Base-by-base conservation (phyloP, 2,113 vertebrate genomes). In the Embiotoca jacksoni region DNA sequence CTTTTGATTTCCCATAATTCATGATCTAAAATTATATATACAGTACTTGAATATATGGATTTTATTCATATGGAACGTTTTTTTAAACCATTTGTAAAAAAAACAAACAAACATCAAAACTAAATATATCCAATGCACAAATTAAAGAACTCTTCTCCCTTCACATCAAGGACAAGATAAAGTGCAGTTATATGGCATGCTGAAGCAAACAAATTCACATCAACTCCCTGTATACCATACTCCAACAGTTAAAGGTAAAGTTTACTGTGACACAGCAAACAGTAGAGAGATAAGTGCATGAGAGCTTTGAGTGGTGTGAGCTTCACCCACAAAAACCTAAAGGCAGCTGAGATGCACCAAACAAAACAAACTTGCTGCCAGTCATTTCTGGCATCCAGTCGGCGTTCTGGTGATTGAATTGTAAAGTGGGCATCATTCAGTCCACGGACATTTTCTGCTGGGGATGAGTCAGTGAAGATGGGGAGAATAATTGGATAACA, bases 361-460 rank as follows among this genome's bases (percentile, higher is more conserved):
- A 46, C 30, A 46, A 72, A 57, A n/a, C 5, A 49, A 64, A 72
- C 10, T 30, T 3, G 1, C 47, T 59, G 50, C 69, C 81, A 77
- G 11, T 54, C 55, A 35, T 53, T 1, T 49, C 50, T 87, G 82
- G 80, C 82, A 74, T 57, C 32, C 33, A n/a, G 16, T 64, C 72
- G 64, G 69, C 46, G 58, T 54, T 76, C 23, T 71, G 70, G 5
- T 44, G 50, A 70, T 84, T 82, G 67, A 72, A 80, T 71, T 78
- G 60, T 36, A 68, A 62, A 39, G 31, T 8, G 11, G 67, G 37
- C 56, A 53, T 70, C 49, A 41, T 35, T 61, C 76, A 23, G 23
- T 23, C 23, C 23, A 23, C 23, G 52, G 75, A 56, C 52, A 70
- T 75, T 56, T 44, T 65, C 35, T 73, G 47, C n/a, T 70, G 55